phyloP scores from a whole-genome alignment of 2,888 invertebrate species.

The Metellina segmentata region DNA sequence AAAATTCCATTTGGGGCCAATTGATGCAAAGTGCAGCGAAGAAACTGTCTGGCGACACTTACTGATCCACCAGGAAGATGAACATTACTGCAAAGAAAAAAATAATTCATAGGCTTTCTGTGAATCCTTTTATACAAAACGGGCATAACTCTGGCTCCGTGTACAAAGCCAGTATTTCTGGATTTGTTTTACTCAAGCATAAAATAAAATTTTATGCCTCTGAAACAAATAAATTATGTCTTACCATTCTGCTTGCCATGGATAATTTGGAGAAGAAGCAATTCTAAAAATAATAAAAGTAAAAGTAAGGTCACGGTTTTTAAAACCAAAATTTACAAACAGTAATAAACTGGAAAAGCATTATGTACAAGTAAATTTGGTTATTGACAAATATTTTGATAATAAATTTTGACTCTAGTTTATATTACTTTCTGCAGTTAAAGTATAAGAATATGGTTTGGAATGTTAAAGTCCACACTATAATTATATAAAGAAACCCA shows the following conservation, averaged over 20 bases:
- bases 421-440: no score
- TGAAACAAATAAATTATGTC: not conserved
- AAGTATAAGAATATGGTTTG: no score
- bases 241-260: conserved; percentile 91
- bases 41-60: conserved; percentile 97
- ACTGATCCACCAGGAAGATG: conserved; percentile 96
- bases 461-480: no score
- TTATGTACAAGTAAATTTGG: no score
- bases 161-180: no score
- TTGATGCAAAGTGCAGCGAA: conserved; percentile 97
- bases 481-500: no score
- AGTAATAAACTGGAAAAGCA: no score
- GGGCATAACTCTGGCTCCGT: no score
- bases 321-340: conserved; percentile 47
- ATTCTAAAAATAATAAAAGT: conserved; percentile 71
- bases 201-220: not conserved
- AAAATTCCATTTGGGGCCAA: conserved; percentile 98
- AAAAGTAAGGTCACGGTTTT: not conserved
- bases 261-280: conserved; percentile 89
- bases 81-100: conserved; percentile 83
- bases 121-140: no score
- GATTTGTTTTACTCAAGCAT: no score
- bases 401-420: no score
- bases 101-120: not conserved
- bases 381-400: no score